These are phyloP conservation scores for Apodemus agrarius DNA, from an alignment of 2,797 vertebrate genomes.

Conservation along the genomic window DNA sequence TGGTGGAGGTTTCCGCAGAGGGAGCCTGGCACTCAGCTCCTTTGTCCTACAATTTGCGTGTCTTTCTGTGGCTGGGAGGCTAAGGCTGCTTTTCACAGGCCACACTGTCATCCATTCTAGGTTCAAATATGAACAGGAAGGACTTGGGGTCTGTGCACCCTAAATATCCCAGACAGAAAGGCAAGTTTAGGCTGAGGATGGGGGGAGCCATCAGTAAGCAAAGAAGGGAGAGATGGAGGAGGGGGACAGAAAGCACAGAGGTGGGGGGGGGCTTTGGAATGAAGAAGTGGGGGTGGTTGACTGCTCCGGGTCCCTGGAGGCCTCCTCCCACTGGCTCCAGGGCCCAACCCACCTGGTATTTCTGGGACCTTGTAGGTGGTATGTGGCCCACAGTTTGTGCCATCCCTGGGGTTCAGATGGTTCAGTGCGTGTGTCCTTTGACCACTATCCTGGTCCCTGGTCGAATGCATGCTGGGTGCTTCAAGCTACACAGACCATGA, in stretches of 20 bases:
- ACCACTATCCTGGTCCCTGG: not conserved
- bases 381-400: not conserved
- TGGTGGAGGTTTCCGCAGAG: not conserved
- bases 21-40: not conserved
- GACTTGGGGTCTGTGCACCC: not conserved
- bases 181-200: not conserved
- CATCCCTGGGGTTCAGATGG: not conserved
- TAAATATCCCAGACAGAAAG: not conserved
- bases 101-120: not conserved
- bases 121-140: not conserved
- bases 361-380: not conserved
- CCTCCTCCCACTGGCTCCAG: not conserved
- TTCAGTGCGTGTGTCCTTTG: not conserved
- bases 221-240: not conserved
- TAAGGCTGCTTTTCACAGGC: not conserved
- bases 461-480: slow-evolving; percentile 45
- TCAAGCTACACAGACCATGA: slow-evolving; percentile 30
- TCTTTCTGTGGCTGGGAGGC: not conserved
- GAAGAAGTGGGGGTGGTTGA: not conserved
- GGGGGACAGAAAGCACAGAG: not conserved
- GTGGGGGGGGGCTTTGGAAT: not conserved
- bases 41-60: rapidly evolving
- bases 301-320: not conserved
- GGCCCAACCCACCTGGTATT: not conserved
- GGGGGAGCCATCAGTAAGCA: not conserved